Evolutionary conservation across 2,113 vertebrate species (phyloP).

Genomic region (Oryctolagus cuniculus): DNA sequence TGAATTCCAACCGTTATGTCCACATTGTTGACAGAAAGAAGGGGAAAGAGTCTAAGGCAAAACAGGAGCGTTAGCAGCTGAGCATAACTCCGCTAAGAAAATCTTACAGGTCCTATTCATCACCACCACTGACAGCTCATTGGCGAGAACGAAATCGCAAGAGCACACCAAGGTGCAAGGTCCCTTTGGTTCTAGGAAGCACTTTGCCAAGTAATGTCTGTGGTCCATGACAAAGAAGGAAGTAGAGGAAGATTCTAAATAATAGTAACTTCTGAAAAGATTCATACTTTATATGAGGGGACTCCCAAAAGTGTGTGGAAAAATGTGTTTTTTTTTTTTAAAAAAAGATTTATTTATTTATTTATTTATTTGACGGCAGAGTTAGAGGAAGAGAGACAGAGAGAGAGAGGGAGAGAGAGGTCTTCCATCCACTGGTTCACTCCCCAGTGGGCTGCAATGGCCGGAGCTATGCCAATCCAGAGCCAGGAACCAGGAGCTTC

Average conservation of each 20-base stretch:
- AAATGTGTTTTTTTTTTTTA: too few relatives aligned
- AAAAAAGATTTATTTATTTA: too few relatives aligned
- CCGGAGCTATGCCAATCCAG: too few relatives aligned
- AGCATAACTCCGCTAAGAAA: neutral
- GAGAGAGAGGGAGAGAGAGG: too few relatives aligned
- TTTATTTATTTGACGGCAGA: too few relatives aligned
- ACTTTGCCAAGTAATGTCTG: neutral
- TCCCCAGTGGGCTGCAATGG: too few relatives aligned
- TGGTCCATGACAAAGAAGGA: neutral
- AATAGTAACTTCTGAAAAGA: neutral
- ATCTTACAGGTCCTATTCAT: neutral
- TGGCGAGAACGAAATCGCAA: neutral
- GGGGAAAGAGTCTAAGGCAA: neutral
- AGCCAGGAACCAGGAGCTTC: too few relatives aligned
- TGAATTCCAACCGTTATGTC: neutral
- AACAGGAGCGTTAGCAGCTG: neutral
- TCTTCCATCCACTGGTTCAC: too few relatives aligned
- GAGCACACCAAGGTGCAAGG: neutral
- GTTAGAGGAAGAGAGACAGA: too few relatives aligned
- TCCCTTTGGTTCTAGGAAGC: neutral
- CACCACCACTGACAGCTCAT: neutral
- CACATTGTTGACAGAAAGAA: neutral
- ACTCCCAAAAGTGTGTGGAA: too few relatives aligned
- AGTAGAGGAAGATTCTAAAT: neutral
- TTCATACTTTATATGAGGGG: neutral